Percentiles rank a stretch among this genome's conserved stretches.
Evolutionary conservation across 1,140 invertebrate species (phyloP).

Genomic region (Caenorhabditis brenneri): DNA sequence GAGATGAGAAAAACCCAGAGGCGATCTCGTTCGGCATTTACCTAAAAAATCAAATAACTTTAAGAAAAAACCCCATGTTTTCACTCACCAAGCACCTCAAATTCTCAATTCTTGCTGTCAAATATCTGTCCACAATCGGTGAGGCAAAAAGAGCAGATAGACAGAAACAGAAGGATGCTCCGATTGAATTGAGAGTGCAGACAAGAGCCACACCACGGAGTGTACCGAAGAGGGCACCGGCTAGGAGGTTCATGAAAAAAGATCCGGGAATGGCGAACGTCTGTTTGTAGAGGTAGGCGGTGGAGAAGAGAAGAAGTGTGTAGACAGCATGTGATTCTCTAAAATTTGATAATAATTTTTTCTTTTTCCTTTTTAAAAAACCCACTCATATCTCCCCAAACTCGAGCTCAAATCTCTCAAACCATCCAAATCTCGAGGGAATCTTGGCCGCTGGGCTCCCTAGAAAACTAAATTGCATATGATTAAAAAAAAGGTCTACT

Average conservation of each 20-base stretch:
- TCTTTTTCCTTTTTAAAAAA: neutral
- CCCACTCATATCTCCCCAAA: constrained; percentile 13
- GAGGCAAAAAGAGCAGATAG: constrained; percentile 74
- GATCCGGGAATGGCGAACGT: constrained; percentile 77
- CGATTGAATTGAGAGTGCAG: constrained; percentile 73
- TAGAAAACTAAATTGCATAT: neutral
- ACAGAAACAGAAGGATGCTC: constrained; percentile 75
- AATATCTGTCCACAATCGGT: constrained; percentile 71
- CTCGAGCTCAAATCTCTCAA: constrained; percentile 15
- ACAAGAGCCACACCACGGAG: constrained; percentile 73
- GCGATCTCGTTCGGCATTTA: neutral
- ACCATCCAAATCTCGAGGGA: neutral
- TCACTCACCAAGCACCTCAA: constrained; percentile 15
- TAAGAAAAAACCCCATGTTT: neutral
- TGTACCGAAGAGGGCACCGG: constrained; percentile 75
- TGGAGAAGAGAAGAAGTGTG: constrained; percentile 74
- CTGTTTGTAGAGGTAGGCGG: constrained; percentile 77
- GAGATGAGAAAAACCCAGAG: constrained; percentile 29
- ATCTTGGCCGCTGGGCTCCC: neutral
- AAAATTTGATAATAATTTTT: neutral
- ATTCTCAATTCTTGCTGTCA: constrained; percentile 55
- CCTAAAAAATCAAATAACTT: neutral
- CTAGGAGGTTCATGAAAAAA: constrained; percentile 76
- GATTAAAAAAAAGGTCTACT: neutral
- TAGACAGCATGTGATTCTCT: constrained; percentile 71